phyloP scores from a whole-genome alignment of 2,888 invertebrate species.

The Caenorhabditis becei region DNA sequence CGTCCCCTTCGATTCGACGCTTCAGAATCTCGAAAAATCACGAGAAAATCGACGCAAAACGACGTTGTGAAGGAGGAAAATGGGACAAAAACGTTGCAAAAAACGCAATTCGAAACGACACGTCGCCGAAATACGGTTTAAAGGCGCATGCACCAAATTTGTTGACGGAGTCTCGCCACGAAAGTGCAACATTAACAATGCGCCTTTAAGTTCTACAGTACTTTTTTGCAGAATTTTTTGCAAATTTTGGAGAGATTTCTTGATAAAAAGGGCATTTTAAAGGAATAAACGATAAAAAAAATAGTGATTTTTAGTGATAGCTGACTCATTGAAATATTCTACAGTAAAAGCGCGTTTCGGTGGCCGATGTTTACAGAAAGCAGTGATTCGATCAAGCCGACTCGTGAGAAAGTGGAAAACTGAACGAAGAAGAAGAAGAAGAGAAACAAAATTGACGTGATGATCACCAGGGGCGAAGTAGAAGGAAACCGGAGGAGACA shows the following conservation, averaged over 20 bases:
- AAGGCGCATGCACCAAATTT: conserved; percentile 18
- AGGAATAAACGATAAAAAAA: conserved; percentile 2
- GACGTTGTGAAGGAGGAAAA: not conserved
- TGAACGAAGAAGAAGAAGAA: conserved; percentile 32
- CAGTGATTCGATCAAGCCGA: too few relatives aligned
- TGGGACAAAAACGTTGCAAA: not conserved
- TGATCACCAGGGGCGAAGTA: conserved; percentile 9
- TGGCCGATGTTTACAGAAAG: too few relatives aligned
- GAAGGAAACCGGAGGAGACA: conserved; percentile 56
- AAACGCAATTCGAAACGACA: too few relatives aligned
- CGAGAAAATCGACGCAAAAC: not conserved
- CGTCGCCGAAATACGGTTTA: conserved; percentile 13
- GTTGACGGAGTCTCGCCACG: not conserved
- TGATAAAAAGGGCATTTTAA: not conserved
- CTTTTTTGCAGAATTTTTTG: too few relatives aligned
- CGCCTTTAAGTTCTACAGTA: conserved; percentile 23
- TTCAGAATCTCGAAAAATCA: conserved; percentile 9
- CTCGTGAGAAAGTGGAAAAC: too few relatives aligned
- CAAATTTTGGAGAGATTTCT: too few relatives aligned
- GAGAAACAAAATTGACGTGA: conserved; percentile 30
- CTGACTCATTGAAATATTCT: conserved; percentile 10
- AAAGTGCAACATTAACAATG: not conserved
- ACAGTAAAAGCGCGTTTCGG: too few relatives aligned
- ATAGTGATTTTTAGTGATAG: not conserved
- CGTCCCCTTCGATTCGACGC: conserved; percentile 11